Conservation (phyloP, 2,113 vertebrate species). For the Ramphastos sulfuratus region DNA sequence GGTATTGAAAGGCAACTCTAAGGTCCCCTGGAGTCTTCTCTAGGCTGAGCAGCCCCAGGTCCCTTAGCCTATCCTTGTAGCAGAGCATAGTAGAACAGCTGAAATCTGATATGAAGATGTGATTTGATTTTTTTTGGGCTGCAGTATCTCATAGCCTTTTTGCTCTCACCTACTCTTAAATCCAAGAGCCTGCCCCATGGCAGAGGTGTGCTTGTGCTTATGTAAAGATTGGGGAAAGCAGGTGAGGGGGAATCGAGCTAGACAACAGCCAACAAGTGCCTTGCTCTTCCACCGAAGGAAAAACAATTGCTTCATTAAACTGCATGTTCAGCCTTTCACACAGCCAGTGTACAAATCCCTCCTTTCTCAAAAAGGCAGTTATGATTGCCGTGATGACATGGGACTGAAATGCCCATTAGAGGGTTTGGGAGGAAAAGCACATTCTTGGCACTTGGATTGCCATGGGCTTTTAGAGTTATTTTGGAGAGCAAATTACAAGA, state of each 20-base stretch:
- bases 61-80: no score
- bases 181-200: not conserved
- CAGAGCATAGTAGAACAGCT: not conserved
- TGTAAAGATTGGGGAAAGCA: not conserved
- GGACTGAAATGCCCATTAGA: not conserved
- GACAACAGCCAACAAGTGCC: not conserved
- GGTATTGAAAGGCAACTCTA: no score
- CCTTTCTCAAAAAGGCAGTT: not conserved
- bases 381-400: not conserved
- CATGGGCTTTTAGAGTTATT: not conserved
- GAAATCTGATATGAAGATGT: not conserved
- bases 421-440: not conserved
- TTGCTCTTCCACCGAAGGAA: not conserved
- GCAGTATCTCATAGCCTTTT: not conserved
- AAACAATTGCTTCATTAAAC: not conserved
- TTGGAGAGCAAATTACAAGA: conserved; percentile 12
- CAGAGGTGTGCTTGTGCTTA: rapidly evolving
- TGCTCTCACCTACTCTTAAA: not conserved
- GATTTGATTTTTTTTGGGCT: not conserved
- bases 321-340: rapidly evolving
- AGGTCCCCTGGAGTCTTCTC: no score
- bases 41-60: no score
- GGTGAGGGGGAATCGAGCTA: not conserved
- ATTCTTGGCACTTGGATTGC: not conserved
- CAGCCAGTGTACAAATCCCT: not conserved